Conservation (phyloP, 2,888 invertebrate genomes). For the Coelinius sp. region DNA sequence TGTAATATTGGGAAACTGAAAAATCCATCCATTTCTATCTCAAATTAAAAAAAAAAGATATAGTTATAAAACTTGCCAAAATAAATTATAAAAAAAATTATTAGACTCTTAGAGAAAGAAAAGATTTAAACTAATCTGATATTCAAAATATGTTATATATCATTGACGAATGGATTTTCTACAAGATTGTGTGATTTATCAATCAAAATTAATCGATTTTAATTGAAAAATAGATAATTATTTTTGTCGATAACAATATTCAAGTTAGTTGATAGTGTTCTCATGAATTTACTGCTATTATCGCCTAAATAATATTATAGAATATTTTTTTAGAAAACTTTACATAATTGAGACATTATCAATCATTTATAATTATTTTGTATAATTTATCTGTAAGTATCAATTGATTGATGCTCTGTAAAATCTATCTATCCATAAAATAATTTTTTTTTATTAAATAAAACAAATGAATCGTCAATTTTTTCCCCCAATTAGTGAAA, state of each 20-base stretch:
- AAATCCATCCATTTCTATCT: slow-evolving; percentile 11
- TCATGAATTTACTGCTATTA: neutral
- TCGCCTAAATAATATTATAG: slow-evolving; percentile 5
- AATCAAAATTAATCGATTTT: neutral
- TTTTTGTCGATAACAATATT: neutral
- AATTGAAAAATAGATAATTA: neutral
- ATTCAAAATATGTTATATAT: neutral
- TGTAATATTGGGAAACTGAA: neutral
- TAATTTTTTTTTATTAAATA: neutral
- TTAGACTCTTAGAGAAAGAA: neutral
- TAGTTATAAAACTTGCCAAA: neutral
- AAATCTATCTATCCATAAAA: slow-evolving; percentile 12
- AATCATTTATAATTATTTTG: slow-evolving; percentile 13
- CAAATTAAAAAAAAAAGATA: neutral
- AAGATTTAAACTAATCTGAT: neutral
- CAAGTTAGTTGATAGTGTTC: neutral
- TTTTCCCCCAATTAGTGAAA: neutral
- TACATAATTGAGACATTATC: neutral
- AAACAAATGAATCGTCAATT: neutral
- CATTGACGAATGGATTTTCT: neutral
- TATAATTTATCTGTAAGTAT: neutral
- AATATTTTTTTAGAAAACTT: slow-evolving; percentile 16
- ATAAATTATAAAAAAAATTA: neutral
- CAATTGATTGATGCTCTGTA: neutral
- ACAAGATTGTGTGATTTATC: neutral